Base-by-base conservation (phyloP, 2,113 vertebrate species). In the Pyrgilauda ruficollis region DNA sequence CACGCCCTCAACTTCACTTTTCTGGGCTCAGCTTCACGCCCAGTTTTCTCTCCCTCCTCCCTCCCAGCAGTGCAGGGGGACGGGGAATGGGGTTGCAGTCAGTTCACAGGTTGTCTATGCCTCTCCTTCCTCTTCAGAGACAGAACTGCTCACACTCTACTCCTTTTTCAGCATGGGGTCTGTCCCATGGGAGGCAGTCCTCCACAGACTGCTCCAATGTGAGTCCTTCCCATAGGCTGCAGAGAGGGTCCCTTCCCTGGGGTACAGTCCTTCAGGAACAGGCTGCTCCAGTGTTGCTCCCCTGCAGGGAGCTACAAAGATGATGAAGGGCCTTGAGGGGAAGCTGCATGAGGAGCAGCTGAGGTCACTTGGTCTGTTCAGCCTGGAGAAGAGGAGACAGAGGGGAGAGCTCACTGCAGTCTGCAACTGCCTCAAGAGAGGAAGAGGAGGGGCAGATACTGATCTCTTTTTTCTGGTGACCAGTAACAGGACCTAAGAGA, bases 401-500 rank as follows among this genome's bases (percentile, higher is more conserved):
- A 37, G 72, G 37, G 11, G 31, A 37, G 53, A 50, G 14, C 72
- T 27, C 63, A 37, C 3, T 68, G 53, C 53, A 33, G 9, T 77
- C 22, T 61, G 4, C 21, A 68, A 33, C 22, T 44, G 3, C 26
- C 46, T 59, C 1, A 0, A 27, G 33, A 68, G 37, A 28, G 14
- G 27, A 68, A 59, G 62, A 50, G 18, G 21, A 86, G 46, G 6
- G 4, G 2, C 53, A 52, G 37, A 1, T 53, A 68, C 21, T 37
- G 62, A 52, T 77, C 44, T 11, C 26, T 13, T 16, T 33, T 55
- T 44, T 68, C 0, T 43, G 13, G 44, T 76, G 24, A 2, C 50
- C 30, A 66, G 31, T 9, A 62, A 50, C 31, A 52, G 35, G 31
- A 59, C 14, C 4, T 0, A 0, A 68, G 37, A 3, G 13, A 49